phyloP scores from a whole-genome alignment of 2,797 vertebrate species.

The Pangasius macronema region DNA sequence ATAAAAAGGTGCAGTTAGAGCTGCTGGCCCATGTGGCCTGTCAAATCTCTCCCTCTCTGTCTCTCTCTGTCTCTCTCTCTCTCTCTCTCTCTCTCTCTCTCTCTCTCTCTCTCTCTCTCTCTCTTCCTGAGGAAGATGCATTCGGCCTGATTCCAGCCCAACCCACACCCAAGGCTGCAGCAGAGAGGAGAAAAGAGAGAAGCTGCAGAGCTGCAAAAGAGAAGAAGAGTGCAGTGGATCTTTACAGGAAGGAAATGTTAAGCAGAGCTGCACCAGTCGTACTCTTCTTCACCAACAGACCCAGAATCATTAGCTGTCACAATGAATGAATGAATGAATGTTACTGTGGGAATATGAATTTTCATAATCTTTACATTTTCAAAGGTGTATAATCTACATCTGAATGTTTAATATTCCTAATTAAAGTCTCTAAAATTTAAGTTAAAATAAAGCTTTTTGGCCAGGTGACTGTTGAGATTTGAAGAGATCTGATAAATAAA shows the following conservation, averaged over 20 bases:
- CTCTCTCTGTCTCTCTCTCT: slow-evolving; percentile 21
- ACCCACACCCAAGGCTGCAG: slow-evolving; percentile 76
- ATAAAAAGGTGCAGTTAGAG: not conserved
- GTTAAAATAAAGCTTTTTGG: not conserved
- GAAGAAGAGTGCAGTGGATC: slow-evolving; percentile 74
- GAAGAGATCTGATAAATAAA: not conserved
- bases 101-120: slow-evolving; percentile 15
- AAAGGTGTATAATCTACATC: not conserved
- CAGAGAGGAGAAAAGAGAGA: slow-evolving; percentile 61
- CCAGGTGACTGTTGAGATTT: not conserved
- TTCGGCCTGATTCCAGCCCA: slow-evolving; percentile 71
- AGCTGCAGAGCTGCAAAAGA: slow-evolving; percentile 70
- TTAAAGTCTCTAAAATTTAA: not conserved
- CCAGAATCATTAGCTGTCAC: not conserved
- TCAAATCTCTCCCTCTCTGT: slow-evolving; percentile 25
- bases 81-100: slow-evolving; percentile 21
- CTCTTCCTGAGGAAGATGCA: slow-evolving; percentile 45
- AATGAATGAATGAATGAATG: not conserved
- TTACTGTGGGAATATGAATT: not conserved
- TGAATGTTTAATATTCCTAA: not conserved
- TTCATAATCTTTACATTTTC: not conserved
- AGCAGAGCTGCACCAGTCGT: not conserved
- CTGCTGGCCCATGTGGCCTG: not conserved
- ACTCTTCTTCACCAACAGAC: not conserved
- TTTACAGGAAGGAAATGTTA: slow-evolving; percentile 56